Percentiles rank a stretch among this genome's conserved stretches.
Conservation (phyloP, 2,113 vertebrate species). For the Mobula hypostoma region DNA sequence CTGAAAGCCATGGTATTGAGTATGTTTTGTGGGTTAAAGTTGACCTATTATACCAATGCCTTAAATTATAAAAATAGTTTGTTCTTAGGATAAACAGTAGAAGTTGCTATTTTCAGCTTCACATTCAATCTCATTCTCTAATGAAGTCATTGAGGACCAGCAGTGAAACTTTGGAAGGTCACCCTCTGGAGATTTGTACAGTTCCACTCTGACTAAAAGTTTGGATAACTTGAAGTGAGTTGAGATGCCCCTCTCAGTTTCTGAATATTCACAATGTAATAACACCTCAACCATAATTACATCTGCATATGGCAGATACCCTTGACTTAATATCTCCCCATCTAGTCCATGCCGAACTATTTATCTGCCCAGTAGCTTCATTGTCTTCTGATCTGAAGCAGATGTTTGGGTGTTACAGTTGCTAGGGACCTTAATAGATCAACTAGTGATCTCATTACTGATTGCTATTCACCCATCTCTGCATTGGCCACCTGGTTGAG, state of each 20-base stretch:
- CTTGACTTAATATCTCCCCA: no score
- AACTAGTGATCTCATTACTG: background rate
- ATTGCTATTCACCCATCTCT: background rate
- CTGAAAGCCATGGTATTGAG: background rate
- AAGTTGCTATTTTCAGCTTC: background rate
- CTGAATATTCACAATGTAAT: background rate
- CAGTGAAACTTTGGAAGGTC: background rate
- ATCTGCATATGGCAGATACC: no score
- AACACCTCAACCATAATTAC: background rate
- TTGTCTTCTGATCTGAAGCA: background rate
- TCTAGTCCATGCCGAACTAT: no score
- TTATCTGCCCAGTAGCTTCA: background rate
- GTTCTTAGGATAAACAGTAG: background rate
- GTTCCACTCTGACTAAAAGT: background rate
- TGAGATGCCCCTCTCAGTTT: background rate
- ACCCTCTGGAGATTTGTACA: background rate
- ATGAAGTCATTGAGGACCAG: background rate
- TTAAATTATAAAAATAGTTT: background rate
- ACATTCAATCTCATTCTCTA: background rate
- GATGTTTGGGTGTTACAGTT: background rate
- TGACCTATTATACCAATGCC: background rate
- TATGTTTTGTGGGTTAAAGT: background rate
- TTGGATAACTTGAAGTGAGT: background rate
- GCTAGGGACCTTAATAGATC: background rate
- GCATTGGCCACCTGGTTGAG: background rate